Base-by-base conservation (phyloP, 2,113 vertebrate species). In the Lota lota region DNA sequence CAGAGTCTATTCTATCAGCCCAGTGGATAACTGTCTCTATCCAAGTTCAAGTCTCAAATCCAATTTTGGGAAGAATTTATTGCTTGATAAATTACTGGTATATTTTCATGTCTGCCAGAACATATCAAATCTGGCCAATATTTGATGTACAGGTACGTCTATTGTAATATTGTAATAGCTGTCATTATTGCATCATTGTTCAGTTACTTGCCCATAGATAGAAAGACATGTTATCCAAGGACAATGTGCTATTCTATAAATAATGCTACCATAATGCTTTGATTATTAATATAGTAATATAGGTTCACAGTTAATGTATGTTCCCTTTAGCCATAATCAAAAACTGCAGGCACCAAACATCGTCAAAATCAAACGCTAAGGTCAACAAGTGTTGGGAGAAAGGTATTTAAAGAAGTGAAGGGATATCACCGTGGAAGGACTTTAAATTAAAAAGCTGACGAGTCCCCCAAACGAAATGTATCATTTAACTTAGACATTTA, bases 241-340 rank as follows among this genome's bases (percentile, higher is more conserved):
- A 47, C 70, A 70, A 54, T 66, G 72, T 24, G 51, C 73, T 58
- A 57, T 63, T 57, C 58, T 70, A 20, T 60, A 66, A 66, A 70
- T 59, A 28, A 70, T 21, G 69, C 64, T 64, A 65, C 66, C 68
- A 70, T 69, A 61, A 76, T 75, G 63, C 72, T 72, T 67, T 53
- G 36, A 65, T 47, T 63, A 53, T 17, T 56, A n/a, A n/a, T 75
- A 81, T 68, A 84, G 69, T 77, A 70, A 74, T 20, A 75, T 72
- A 73, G 70, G 36, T 79, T 85, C 78, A 85, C 70, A 73, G 69
- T 77, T 70, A 56, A 79, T 72, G 67, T 61, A 72, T 83, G 3
- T 56, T 56, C 65, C 21, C 12, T 61, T 22, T 61, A 24, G 22
- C 14, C 14, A 15, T 22, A 21, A 28, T 67, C 53, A 79, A 74